Conservation (phyloP, 2,797 vertebrate species). For the Limosa lapponica region DNA sequence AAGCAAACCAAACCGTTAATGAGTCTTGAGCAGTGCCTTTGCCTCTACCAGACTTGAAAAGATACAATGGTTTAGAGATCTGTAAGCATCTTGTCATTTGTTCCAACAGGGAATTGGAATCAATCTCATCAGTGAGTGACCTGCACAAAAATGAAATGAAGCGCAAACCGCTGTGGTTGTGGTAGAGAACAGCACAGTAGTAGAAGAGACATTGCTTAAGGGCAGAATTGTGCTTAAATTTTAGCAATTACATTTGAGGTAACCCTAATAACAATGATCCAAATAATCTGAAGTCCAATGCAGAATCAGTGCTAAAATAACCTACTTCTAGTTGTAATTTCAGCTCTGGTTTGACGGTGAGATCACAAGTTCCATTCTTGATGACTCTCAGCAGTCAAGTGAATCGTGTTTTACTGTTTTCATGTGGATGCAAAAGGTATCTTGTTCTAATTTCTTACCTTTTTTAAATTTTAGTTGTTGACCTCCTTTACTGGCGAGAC, state of each 20-base stretch:
- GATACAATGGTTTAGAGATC: background rate
- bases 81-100: background rate
- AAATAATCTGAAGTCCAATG: background rate
- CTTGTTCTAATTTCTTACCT: constrained; percentile 60
- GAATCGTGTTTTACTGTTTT: background rate
- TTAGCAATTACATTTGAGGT: background rate
- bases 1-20: background rate
- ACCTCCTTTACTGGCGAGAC: constrained; percentile 98
- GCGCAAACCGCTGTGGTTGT: background rate
- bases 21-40: background rate
- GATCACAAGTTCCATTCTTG: accelerated
- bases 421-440: background rate
- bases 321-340: background rate
- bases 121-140: background rate
- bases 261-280: background rate
- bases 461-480: constrained; percentile 84
- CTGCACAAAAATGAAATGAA: background rate
- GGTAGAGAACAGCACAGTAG: background rate
- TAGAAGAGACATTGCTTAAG: background rate
- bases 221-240: constrained; percentile 17
- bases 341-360: background rate
- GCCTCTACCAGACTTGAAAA: background rate
- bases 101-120: background rate
- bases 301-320: background rate
- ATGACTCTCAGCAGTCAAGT: background rate